Percentiles rank a stretch among this genome's conserved stretches.
These are phyloP conservation scores for Nemotelus nigrinus DNA, from an alignment of 2,888 invertebrate species.

Conservation along the genomic window DNA sequence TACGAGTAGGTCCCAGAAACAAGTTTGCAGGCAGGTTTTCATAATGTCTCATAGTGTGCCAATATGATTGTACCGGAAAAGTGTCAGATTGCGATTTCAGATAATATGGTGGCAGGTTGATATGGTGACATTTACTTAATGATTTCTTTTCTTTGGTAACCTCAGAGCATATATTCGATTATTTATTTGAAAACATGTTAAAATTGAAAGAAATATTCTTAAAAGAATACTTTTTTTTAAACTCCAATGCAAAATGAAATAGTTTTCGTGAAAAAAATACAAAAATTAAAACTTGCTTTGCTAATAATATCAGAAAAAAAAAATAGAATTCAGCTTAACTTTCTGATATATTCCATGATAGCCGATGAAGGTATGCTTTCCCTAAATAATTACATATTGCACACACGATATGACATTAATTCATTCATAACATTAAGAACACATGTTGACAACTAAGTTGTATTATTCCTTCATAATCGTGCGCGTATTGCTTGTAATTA, in stretches of 20 bases:
- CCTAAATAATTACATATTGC: neutral
- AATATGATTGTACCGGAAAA: conserved; percentile 14
- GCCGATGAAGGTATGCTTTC: neutral
- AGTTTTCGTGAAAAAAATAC: no score
- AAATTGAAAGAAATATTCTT: no score
- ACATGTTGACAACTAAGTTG: conserved; percentile 40
- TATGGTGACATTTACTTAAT: no score
- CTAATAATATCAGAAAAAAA: no score
- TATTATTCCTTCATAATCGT: conserved; percentile 44
- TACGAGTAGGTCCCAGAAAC: neutral
- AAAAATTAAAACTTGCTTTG: no score
- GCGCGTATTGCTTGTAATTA: conserved; percentile 42
- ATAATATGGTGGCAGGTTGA: no score
- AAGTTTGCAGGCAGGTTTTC: neutral
- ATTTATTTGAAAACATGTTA: no score
- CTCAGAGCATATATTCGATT: no score
- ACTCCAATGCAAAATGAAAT: no score
- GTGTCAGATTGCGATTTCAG: neutral
- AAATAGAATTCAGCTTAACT: no score
- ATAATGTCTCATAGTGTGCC: conserved; percentile 12
- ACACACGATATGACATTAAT: conserved; percentile 26
- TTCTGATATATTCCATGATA: neutral
- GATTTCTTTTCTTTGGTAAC: no score
- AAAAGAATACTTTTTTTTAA: no score
- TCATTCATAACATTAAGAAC: conserved; percentile 40